These are phyloP conservation scores for Aplochiton taeniatus DNA, from an alignment of 2,797 vertebrate species.

Conservation along the genomic window DNA sequence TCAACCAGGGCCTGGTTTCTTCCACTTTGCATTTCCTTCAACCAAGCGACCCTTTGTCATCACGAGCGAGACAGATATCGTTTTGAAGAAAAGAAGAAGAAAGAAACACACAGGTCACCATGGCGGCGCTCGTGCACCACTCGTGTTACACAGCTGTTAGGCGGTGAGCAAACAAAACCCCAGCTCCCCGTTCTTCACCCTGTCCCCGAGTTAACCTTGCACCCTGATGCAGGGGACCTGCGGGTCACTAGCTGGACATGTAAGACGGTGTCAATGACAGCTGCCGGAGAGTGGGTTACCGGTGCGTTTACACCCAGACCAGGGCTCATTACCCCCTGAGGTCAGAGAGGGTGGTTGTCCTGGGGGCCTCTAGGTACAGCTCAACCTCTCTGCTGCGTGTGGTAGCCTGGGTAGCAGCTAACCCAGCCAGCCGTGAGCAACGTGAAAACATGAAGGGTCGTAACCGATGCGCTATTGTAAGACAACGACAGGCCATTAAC, in stretches of 20 bases:
- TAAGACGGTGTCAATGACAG: slow-evolving; percentile 25
- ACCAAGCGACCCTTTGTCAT: slow-evolving; percentile 41
- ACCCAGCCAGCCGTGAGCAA: slow-evolving; percentile 12
- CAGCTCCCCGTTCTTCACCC: slow-evolving; percentile 36
- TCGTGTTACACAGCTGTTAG: too few relatives aligned
- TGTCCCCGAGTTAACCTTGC: slow-evolving; percentile 36
- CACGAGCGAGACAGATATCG: not conserved
- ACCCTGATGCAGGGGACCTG: slow-evolving; percentile 21
- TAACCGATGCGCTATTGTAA: slow-evolving; percentile 20
- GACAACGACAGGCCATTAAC: not conserved
- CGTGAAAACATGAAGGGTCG: slow-evolving; percentile 13
- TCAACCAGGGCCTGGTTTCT: slow-evolving; percentile 37
- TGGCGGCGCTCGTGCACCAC: too few relatives aligned
- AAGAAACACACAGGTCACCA: too few relatives aligned
- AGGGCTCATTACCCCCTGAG: slow-evolving; percentile 22
- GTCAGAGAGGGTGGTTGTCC: slow-evolving; percentile 43
- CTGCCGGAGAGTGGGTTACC: slow-evolving; percentile 19
- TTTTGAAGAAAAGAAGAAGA: too few relatives aligned
- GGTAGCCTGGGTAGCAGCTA: slow-evolving; percentile 5
- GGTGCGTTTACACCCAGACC: slow-evolving; percentile 12
- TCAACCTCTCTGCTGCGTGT: slow-evolving; percentile 22
- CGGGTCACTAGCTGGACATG: slow-evolving; percentile 17
- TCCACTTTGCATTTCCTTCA: slow-evolving; percentile 55
- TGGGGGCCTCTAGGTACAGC: slow-evolving; percentile 32
- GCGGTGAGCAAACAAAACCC: not conserved